Base-by-base conservation (phyloP, 35 echinoderm and acorn worm species). In the Apostichopus californicus region DNA sequence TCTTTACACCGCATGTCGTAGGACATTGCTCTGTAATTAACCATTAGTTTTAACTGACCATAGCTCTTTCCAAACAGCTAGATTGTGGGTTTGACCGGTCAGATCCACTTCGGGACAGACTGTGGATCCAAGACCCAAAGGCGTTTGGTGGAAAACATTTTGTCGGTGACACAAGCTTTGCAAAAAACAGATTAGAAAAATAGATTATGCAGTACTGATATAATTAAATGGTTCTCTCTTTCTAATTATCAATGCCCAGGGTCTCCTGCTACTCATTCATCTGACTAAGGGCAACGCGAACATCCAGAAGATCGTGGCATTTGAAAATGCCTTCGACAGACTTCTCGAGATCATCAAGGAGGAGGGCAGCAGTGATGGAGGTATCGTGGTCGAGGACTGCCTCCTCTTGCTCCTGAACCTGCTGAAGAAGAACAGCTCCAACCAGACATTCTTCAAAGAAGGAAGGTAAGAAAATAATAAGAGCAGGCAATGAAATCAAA, bases 241-340 rank as follows among this genome's bases (percentile, higher is more conserved):
- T 46, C 34, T 46, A 61, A 61, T 61, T 0, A 61, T 61, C 58
- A 61, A 46, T 46, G 1, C 34, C 34, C 78, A 98, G 96, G 96
- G 96, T 59, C 87, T 98, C 5, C 86, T 98, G 11, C 89, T 96
- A 14, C 80, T 98, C 17, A 96, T 93, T 9, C 94, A 94, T 57
- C 87, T 98, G 5, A 98, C 97, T 12, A 96, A 96, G 77, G 88
- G 93, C 18, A 98, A 98, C 66, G 97, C 97, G 83, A 96, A 94
- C 93, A 96, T 98, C 12, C 97, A 98, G 92, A 98, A 98, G 89
- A 98, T 98, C 77, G 97, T 98, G 34, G 97, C 97, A 57, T 98
- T 98, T 93, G 97, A 98, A 91, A 98, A 98, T 84, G 97, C 97
- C 71, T 98, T 98, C 90, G 97, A 98, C 56, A 80, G 91, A 28